Percentiles rank a stretch among this genome's conserved stretches.
phyloP scores from a whole-genome alignment of 2,797 vertebrate species.

The Oreochromis mossambicus region DNA sequence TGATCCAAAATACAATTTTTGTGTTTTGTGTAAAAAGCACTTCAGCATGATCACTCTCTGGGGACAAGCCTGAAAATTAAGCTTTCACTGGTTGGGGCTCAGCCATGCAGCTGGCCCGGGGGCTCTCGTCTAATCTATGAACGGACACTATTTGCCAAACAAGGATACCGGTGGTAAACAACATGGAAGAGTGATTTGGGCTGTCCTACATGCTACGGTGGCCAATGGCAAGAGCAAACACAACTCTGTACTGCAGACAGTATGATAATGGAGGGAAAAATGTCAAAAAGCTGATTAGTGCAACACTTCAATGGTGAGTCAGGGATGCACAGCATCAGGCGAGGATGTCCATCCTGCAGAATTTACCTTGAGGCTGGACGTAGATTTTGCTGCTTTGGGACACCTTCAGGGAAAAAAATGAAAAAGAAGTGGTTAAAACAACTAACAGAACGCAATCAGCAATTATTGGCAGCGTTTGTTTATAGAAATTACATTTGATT shows the following conservation, averaged over 20 bases:
- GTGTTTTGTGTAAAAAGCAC: neutral
- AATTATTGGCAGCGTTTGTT: neutral
- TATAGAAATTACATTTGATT: conserved; percentile 1
- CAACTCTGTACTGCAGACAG: conserved; percentile 26
- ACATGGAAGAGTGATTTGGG: conserved; percentile 44
- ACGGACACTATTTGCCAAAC: conserved; percentile 44
- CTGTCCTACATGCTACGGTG: conserved; percentile 25
- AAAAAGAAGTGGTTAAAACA: conserved; percentile 22
- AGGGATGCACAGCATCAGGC: conserved; percentile 17
- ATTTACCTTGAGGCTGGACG: conserved; percentile 92
- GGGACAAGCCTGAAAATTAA: neutral
- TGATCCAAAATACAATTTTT: neutral
- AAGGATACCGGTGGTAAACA: conserved; percentile 42
- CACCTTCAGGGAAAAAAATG: conserved; percentile 72
- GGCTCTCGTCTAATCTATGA: conserved; percentile 42
- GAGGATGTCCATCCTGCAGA: conserved; percentile 12
- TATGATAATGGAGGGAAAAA: conserved; percentile 44
- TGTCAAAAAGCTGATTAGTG: conserved; percentile 50
- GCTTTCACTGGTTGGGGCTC: conserved; percentile 5
- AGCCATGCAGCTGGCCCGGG: conserved; percentile 9
- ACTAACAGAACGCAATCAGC: neutral
- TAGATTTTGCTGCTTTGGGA: conserved; percentile 81
- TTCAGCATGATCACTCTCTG: conserved; percentile 5
- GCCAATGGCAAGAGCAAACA: conserved; percentile 55
- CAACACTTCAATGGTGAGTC: conserved; percentile 39